Evolutionary conservation across 2,888 invertebrate species (phyloP), one percentile per base, ranked within the genome.

Genomic region (Gisinianus flammeolus): DNA sequence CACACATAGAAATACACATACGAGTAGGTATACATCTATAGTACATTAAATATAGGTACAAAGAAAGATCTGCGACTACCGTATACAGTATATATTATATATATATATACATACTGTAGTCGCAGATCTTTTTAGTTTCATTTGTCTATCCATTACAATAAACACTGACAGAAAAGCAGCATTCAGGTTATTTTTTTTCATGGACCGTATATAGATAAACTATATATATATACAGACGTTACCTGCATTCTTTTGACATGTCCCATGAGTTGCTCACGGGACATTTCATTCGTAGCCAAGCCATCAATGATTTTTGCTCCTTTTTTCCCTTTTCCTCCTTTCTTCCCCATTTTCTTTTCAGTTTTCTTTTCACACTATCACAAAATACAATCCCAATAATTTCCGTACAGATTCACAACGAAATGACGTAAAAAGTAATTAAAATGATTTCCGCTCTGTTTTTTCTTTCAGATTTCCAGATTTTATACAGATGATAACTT

Each of bases 221-320:
- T n/a, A n/a, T n/a, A n/a, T n/a, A n/a, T n/a, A n/a, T n/a, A n/a
- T n/a, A n/a, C n/a, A n/a, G n/a, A n/a, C n/a, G n/a, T 68, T 86
- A 95, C 95, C 86, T 94, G 92, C 26, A 97, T 91, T 85, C 92
- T 91, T 69, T 93, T 89, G 19, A 94, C 92, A 86, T 97, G 97
- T 80, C 93, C 92, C 88, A 97, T 96, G 78, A 98, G 89, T 88
- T 97, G 94, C 86, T 97, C 97, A 85, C 96, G 91, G 67, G 93
- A 92, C 97, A 97, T 97, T 86, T 94, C 93, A 16, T 94, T 92
- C 35, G 96, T 96, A 78, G 96, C 94, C 67, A 96, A 93, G 79
- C 96, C 96, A 92, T 96, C 96, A 85, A 95, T 86, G 30, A 85
- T 83, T 77, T 85, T 85, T 0, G 82, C 83, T 68, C 83, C 85